phyloP scores from a whole-genome alignment of 1,140 invertebrate species.

The Metopolophium dirhodum region DNA sequence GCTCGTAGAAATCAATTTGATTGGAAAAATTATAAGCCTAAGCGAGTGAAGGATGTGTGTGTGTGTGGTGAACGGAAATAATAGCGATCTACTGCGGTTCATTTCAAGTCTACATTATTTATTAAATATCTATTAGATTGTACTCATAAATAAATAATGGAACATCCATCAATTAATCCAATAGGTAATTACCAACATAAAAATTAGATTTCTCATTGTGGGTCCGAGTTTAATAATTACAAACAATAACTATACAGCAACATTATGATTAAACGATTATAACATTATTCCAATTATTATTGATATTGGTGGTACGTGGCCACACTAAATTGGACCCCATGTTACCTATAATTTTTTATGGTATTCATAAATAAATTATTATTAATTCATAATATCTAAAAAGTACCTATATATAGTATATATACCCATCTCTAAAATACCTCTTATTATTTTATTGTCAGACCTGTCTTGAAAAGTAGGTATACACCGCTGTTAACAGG shows the following conservation, averaged over 20 bases:
- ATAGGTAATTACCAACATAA: not conserved
- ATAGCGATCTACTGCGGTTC: not conserved
- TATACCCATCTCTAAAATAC: not conserved
- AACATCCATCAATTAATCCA: not conserved
- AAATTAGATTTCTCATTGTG: not conserved
- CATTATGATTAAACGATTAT: not conserved
- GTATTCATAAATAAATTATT: not conserved
- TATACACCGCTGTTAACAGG: constrained; percentile 19
- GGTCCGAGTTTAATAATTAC: not conserved
- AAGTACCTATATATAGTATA: not conserved
- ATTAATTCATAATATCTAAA: not conserved
- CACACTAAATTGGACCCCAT: not conserved
- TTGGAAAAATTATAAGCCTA: not conserved
- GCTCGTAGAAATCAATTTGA: constrained; percentile 16
- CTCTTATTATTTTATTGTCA: constrained; percentile 11
- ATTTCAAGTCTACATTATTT: not conserved
- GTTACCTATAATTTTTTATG: not conserved
- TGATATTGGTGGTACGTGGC: not conserved
- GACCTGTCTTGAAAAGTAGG: not conserved
- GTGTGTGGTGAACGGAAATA: not conserved
- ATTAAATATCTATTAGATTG: not conserved
- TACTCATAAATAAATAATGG: not conserved
- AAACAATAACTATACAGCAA: not conserved
- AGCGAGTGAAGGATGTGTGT: not conserved
- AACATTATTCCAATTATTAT: not conserved